Percentiles rank a stretch among this genome's conserved stretches.
phyloP scores from a whole-genome alignment of 2,888 invertebrate genomes.

The Tridacna gigas region DNA sequence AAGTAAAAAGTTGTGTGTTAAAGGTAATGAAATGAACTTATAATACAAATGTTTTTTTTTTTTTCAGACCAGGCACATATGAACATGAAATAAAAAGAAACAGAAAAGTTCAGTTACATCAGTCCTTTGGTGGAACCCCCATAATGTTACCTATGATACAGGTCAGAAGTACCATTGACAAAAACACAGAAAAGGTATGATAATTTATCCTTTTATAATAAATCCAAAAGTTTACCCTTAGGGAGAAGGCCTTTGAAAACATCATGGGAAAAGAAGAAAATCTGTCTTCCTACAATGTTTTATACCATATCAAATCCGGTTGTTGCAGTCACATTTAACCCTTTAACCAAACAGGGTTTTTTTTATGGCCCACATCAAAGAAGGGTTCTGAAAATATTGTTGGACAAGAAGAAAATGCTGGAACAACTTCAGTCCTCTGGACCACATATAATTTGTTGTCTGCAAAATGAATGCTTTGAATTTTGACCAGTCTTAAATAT shows the following conservation, averaged over 20 bases:
- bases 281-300: neutral
- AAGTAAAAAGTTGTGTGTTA: neutral
- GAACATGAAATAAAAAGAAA: slow-evolving; percentile 79
- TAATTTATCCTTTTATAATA: neutral
- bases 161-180: slow-evolving; percentile 83
- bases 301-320: too few species aligned
- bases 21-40: neutral
- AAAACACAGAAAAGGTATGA: slow-evolving; percentile 84
- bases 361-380: too few species aligned
- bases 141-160: slow-evolving; percentile 81
- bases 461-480: too few species aligned
- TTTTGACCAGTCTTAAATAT: too few species aligned
- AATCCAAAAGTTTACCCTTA: neutral
- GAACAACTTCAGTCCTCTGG: too few species aligned
- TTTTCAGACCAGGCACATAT: slow-evolving; percentile 83
- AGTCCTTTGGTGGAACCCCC: slow-evolving; percentile 84
- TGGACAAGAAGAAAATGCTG: neutral
- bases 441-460: too few species aligned
- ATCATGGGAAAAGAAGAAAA: neutral
- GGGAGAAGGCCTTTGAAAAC: neutral
- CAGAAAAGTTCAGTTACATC: slow-evolving; percentile 84
- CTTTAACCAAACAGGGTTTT: too few species aligned
- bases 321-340: too few species aligned
- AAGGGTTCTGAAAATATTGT: neutral
- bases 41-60: slow-evolving; percentile 39